Percentiles rank a stretch among this genome's conserved stretches.
Conservation (phyloP, 2,888 invertebrate genomes). For the Campoletis raptor region DNA sequence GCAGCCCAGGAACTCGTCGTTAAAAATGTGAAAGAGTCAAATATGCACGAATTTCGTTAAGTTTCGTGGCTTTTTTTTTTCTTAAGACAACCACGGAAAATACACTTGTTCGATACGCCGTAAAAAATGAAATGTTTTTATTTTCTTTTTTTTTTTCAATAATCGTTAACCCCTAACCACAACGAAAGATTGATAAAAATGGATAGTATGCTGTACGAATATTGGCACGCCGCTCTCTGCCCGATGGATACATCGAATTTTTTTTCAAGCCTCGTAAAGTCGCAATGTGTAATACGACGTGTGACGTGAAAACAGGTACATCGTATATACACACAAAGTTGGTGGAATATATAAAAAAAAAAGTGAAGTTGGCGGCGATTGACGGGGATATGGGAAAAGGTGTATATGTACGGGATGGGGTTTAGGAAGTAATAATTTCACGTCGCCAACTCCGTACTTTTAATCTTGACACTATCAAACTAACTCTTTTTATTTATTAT, state of each 20-base stretch:
- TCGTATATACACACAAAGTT: constrained; percentile 47
- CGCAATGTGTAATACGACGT: constrained; percentile 57
- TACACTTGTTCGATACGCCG: neutral
- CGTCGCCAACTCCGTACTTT: too few species aligned
- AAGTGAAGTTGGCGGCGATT: constrained; percentile 7
- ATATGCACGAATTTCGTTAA: constrained; percentile 22
- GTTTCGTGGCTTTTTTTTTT: constrained; percentile 6
- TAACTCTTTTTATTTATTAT: too few species aligned
- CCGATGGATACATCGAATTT: constrained; percentile 70
- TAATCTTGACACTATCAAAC: too few species aligned
- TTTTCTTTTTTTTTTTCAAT: neutral
- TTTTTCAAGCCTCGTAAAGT: constrained; percentile 42
- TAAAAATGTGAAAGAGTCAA: constrained; percentile 5
- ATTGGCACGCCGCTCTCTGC: constrained; percentile 66
- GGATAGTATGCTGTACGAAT: constrained; percentile 46
- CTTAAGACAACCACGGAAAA: constrained; percentile 16
- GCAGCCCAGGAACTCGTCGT: constrained; percentile 22
- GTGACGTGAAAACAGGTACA: constrained; percentile 68
- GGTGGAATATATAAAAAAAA: constrained; percentile 2
- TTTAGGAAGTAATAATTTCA: too few species aligned
- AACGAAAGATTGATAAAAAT: constrained; percentile 42
- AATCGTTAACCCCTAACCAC: constrained; percentile 19
- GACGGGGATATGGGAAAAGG: constrained; percentile 13
- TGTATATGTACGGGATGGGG: too few species aligned
- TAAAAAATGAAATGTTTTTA: neutral